A percentile compares a stretch with the other conserved stretches of the same genome.
phyloP scores from a whole-genome alignment of 2,888 invertebrate species.

The Macaria liturata region DNA sequence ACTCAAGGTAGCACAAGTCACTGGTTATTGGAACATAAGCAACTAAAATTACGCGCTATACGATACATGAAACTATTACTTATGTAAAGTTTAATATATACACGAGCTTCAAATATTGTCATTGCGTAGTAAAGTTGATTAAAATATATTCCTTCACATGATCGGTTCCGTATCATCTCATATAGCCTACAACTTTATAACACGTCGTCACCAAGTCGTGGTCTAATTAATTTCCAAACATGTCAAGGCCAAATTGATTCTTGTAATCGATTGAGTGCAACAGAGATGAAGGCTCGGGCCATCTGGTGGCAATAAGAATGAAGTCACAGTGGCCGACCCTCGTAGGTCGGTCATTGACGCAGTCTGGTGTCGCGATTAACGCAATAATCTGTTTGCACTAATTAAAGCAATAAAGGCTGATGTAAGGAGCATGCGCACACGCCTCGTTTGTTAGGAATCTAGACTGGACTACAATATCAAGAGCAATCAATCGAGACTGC shows the following conservation, averaged over 20 bases:
- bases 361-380: slow-evolving; percentile 67
- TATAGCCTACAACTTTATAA: too few species aligned
- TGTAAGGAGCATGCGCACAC: slow-evolving; percentile 51
- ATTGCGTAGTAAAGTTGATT: too few species aligned
- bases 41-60: too few species aligned
- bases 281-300: slow-evolving; percentile 13
- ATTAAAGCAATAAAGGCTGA: slow-evolving; percentile 52
- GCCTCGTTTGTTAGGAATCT: slow-evolving; percentile 46
- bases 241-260: slow-evolving; percentile 2
- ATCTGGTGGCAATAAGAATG: slow-evolving; percentile 19
- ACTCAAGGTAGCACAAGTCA: not conserved
- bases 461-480: slow-evolving; percentile 48
- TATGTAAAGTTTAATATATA: too few species aligned
- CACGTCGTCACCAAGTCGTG: too few species aligned
- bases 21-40: too few species aligned
- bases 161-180: too few species aligned
- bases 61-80: too few species aligned
- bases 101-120: too few species aligned
- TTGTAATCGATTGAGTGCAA: slow-evolving; percentile 15
- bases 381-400: slow-evolving; percentile 52
- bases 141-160: too few species aligned
- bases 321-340: slow-evolving; percentile 28
- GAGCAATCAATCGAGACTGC: slow-evolving; percentile 53
- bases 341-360: slow-evolving; percentile 65
- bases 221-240: not conserved